Evolutionary conservation across 2,888 invertebrate genomes (phyloP).

Genomic region (Mesoligia furuncula): DNA sequence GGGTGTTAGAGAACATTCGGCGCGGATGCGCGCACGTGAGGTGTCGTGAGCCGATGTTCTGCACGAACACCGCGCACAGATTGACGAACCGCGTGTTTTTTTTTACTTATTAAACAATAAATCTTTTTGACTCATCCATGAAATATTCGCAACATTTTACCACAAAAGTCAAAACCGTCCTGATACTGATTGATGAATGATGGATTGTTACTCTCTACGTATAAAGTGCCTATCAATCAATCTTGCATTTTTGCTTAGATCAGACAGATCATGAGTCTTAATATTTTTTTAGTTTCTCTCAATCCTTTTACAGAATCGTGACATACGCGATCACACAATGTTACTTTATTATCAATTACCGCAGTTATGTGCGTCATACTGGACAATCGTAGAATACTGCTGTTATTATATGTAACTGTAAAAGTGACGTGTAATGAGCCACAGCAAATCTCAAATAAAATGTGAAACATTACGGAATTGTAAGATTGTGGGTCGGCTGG

Average conservation of each 20-base stretch:
- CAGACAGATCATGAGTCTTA: constrained; percentile 20
- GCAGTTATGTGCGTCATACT: constrained; percentile 62
- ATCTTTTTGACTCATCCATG: constrained; percentile 49
- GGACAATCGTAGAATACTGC: constrained; percentile 70
- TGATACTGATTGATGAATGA: constrained; percentile 51
- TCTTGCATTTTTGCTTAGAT: constrained; percentile 18
- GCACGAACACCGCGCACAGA: constrained; percentile 70
- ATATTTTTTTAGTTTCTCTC: constrained; percentile 24
- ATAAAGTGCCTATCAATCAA: constrained; percentile 47
- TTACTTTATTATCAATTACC: constrained; percentile 67
- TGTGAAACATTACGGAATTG: constrained; percentile 86
- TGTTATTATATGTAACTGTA: constrained; percentile 82
- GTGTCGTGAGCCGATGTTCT: constrained; percentile 61
- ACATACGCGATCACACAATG: constrained; percentile 52
- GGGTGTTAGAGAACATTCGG: constrained; percentile 80
- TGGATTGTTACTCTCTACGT: constrained; percentile 10
- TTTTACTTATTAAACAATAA: constrained; percentile 48
- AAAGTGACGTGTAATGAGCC: constrained; percentile 81
- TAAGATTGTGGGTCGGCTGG: constrained; percentile 84
- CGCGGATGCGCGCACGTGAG: constrained; percentile 73
- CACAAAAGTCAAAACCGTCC: constrained; percentile 37
- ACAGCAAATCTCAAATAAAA: constrained; percentile 85
- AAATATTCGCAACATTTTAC: constrained; percentile 38
- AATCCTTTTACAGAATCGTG: constrained; percentile 39
- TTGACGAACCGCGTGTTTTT: constrained; percentile 66